Evolutionary conservation across 2,888 invertebrate species (phyloP).

Genomic region (Zhuqinia jingwanae): DNA sequence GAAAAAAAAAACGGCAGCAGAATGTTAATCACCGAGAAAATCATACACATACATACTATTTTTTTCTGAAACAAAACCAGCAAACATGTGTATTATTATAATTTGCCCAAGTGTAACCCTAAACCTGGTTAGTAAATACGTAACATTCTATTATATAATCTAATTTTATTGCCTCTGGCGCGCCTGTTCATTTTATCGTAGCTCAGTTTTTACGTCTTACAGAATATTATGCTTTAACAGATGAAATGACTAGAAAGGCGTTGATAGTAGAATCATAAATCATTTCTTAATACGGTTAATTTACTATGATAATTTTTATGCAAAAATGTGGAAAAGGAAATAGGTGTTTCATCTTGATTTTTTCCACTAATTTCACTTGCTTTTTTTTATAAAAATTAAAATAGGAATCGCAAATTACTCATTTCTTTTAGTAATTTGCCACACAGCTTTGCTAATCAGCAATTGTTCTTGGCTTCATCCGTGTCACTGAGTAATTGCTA

Average conservation of each 20-base stretch:
- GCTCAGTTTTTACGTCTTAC: background rate
- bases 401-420: constrained; percentile 12
- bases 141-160: constrained; percentile 48
- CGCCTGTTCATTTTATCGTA: background rate
- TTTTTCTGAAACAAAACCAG: constrained; percentile 26
- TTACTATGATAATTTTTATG: constrained; percentile 55
- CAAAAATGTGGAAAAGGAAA: constrained; percentile 6
- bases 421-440: background rate
- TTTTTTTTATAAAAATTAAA: background rate
- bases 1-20: constrained; percentile 2
- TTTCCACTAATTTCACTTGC: constrained; percentile 29
- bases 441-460: background rate
- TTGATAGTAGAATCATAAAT: constrained; percentile 63
- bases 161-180: constrained; percentile 48
- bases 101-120: constrained; percentile 38
- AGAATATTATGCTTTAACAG: background rate
- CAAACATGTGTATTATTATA: constrained; percentile 48
- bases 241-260: constrained; percentile 35
- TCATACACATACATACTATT: constrained; percentile 14
- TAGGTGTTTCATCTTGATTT: constrained; percentile 20
- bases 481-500: constrained; percentile 40
- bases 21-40: constrained; percentile 45
- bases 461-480: constrained; percentile 28
- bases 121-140: constrained; percentile 42
- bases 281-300: constrained; percentile 67